Conservation (phyloP, 1,140 invertebrate genomes). For the Drosophila sturtevanti region DNA sequence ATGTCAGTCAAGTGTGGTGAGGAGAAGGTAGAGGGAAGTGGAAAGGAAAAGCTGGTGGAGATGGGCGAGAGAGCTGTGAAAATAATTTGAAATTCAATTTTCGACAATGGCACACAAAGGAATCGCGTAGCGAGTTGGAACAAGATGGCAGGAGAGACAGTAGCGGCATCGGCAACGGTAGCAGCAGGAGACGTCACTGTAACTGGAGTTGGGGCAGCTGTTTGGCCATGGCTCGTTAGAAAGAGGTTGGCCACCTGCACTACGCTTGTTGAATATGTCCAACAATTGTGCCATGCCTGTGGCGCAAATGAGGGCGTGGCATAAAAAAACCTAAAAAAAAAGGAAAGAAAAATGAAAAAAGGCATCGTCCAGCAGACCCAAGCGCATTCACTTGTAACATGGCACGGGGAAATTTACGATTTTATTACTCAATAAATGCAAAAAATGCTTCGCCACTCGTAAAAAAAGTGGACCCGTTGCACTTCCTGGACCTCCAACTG, state of each 20-base stretch:
- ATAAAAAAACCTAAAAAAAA: neutral
- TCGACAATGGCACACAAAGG: constrained; percentile 81
- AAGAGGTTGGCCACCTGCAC: constrained; percentile 26
- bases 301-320: constrained; percentile 17
- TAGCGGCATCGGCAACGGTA: neutral
- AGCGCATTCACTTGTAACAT: constrained; percentile 58
- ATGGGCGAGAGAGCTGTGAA: constrained; percentile 64
- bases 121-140: constrained; percentile 58
- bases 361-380: constrained; percentile 7
- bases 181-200: constrained; percentile 24
- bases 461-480: constrained; percentile 29
- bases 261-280: constrained; percentile 72
- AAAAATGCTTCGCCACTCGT: constrained; percentile 66
- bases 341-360: neutral
- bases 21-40: neutral
- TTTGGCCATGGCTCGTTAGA: constrained; percentile 38
- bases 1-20: constrained; percentile 61
- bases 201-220: constrained; percentile 14
- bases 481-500: constrained; percentile 4
- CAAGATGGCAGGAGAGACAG: constrained; percentile 12
- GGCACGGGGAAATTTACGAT: constrained; percentile 73
- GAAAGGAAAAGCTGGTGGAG: no score
- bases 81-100: constrained; percentile 82
- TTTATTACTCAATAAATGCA: constrained; percentile 82
- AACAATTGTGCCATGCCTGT: constrained; percentile 60